Percentiles rank a stretch among this genome's conserved stretches.
Evolutionary conservation across 2,888 invertebrate genomes (phyloP).

Genomic region (Brenthis hecate): DNA sequence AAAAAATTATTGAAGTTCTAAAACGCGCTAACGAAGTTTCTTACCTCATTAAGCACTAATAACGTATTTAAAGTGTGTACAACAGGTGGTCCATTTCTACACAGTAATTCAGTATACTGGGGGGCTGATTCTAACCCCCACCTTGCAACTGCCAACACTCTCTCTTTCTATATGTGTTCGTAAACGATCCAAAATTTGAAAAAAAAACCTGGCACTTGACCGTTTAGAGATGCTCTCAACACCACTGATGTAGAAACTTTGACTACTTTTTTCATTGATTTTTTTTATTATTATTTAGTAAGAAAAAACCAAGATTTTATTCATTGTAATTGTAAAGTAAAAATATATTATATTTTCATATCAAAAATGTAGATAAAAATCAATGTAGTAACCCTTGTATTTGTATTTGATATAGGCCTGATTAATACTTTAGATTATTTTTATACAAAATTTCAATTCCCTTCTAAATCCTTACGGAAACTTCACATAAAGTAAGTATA

Average conservation of each 20-base stretch:
- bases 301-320: too few relatives aligned
- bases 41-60: slow-evolving; percentile 20
- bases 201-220: slow-evolving; percentile 71
- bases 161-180: slow-evolving; percentile 66
- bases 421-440: too few relatives aligned
- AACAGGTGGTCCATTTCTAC: slow-evolving; percentile 68
- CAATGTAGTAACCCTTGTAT: too few relatives aligned
- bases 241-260: slow-evolving; percentile 69
- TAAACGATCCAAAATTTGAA: slow-evolving; percentile 54
- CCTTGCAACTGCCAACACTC: slow-evolving; percentile 61
- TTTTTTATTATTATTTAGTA: neutral
- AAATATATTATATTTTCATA: too few relatives aligned
- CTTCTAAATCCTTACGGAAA: too few relatives aligned
- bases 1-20: slow-evolving; percentile 37
- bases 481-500: too few relatives aligned
- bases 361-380: too few relatives aligned
- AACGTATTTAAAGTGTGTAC: fast-evolving
- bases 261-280: slow-evolving; percentile 54
- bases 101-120: slow-evolving; percentile 63
- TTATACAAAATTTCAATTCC: too few relatives aligned
- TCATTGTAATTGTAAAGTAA: too few relatives aligned
- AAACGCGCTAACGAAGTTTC: slow-evolving; percentile 57
- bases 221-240: slow-evolving; percentile 75
- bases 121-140: slow-evolving; percentile 63
- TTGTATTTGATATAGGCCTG: too few relatives aligned